Percentiles rank a stretch among this genome's conserved stretches.
Conservation (phyloP, 2,888 invertebrate genomes). For the Parnassius mnemosyne region DNA sequence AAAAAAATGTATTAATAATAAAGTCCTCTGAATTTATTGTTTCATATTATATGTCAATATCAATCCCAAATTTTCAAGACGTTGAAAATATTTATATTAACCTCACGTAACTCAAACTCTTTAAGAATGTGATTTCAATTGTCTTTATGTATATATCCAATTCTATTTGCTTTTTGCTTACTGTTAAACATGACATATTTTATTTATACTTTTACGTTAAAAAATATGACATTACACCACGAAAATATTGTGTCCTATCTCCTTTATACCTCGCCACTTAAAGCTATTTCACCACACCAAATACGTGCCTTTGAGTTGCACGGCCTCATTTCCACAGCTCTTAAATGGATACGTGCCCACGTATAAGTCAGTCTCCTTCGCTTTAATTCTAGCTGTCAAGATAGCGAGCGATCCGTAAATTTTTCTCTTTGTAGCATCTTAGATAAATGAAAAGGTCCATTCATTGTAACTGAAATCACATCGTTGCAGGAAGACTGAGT, state of each 20-base stretch:
- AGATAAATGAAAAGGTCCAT: constrained; percentile 37
- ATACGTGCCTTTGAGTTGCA: constrained; percentile 22
- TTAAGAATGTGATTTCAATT: no score
- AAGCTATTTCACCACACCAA: constrained; percentile 13
- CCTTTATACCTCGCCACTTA: constrained; percentile 7
- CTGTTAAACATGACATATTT: no score
- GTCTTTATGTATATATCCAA: neutral
- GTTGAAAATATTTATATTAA: no score
- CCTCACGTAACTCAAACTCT: no score
- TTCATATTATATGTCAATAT: no score
- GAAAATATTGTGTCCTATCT: constrained; percentile 1
- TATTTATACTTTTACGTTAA: neutral
- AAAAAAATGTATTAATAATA: no score
- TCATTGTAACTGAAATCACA: constrained; percentile 34
- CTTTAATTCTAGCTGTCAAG: constrained; percentile 29
- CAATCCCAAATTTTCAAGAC: no score
- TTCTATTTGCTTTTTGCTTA: no score
- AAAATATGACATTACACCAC: neutral
- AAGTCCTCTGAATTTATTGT: no score
- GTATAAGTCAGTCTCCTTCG: constrained; percentile 26
- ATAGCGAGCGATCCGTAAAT: constrained; percentile 27
- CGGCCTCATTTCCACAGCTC: constrained; percentile 24
- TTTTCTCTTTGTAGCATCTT: constrained; percentile 31
- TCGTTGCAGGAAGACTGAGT: constrained; percentile 27
- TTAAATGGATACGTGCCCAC: constrained; percentile 25